phyloP scores from a whole-genome alignment of 2,888 invertebrate genomes.

The Diarsia mendica region DNA sequence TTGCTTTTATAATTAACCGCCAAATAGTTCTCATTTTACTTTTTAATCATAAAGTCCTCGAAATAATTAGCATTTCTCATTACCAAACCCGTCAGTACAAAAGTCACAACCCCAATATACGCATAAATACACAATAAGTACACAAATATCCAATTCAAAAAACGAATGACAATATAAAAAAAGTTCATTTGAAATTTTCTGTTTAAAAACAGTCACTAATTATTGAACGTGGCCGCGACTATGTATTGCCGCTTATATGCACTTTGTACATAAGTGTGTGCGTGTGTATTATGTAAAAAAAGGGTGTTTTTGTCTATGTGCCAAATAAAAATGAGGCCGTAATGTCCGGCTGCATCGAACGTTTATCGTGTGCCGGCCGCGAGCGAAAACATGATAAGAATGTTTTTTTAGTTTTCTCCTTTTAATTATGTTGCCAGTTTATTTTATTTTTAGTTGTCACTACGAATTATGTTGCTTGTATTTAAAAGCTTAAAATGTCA shows the following conservation, averaged over 20 bases:
- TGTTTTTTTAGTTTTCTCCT: slow-evolving; percentile 57
- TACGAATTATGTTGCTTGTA: background rate
- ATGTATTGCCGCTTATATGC: slow-evolving; percentile 77
- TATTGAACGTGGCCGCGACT: slow-evolving; percentile 80
- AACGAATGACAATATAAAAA: slow-evolving; percentile 83
- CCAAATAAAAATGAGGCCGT: slow-evolving; percentile 90
- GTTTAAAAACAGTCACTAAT: slow-evolving; percentile 89
- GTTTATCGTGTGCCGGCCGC: slow-evolving; percentile 81
- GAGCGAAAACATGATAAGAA: slow-evolving; percentile 71
- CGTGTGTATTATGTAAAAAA: slow-evolving; percentile 84
- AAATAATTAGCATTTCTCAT: slow-evolving; percentile 51
- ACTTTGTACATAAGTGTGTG: slow-evolving; percentile 72
- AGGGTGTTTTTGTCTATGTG: slow-evolving; percentile 90
- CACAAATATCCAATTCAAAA: slow-evolving; percentile 80
- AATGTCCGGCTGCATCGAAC: slow-evolving; percentile 87
- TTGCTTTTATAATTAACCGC: slow-evolving; percentile 15
- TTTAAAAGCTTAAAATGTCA: background rate
- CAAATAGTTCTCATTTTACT: background rate
- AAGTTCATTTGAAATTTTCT: slow-evolving; percentile 88
- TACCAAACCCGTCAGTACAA: slow-evolving; percentile 27
- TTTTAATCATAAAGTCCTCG: slow-evolving; percentile 10
- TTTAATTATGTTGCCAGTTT: slow-evolving; percentile 17
- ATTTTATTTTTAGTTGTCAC: background rate
- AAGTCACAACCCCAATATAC: slow-evolving; percentile 5
- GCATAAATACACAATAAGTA: slow-evolving; percentile 24